Conservation (phyloP, 1,140 invertebrate genomes). For the Centruroides vittatus region DNA sequence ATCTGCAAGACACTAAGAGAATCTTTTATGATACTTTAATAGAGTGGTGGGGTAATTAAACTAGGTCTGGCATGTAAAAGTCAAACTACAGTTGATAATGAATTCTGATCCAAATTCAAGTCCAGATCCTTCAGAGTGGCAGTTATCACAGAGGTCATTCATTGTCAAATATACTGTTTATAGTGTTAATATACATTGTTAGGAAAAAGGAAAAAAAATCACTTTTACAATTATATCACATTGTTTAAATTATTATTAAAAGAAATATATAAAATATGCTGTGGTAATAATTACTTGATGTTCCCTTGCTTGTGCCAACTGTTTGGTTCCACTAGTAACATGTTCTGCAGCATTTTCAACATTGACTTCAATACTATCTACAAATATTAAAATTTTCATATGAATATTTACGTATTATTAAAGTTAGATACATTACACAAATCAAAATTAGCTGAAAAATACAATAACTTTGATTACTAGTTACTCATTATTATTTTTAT, state of each 20-base stretch:
- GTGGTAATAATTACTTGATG: constrained; percentile 44
- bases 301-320: constrained; percentile 62
- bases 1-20: too few species aligned
- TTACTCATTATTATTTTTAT: too few species aligned
- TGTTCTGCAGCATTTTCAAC: constrained; percentile 79
- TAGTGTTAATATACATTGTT: not conserved
- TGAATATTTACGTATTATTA: not conserved
- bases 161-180: not conserved
- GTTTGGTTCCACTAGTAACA: constrained; percentile 62
- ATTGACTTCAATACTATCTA: constrained; percentile 89
- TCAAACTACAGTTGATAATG: not conserved
- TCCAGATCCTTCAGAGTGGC: not conserved
- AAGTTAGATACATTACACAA: not conserved
- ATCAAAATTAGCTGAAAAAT: too few species aligned
- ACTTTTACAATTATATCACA: not conserved
- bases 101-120: not conserved
- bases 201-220: not conserved
- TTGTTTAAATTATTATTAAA: not conserved
- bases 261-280: not conserved
- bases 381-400: constrained; percentile 13
- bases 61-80: too few species aligned
- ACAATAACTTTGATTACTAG: too few species aligned
- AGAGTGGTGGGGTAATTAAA: too few species aligned
- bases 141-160: not conserved
- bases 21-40: too few species aligned